Percentiles rank a stretch among this genome's conserved stretches.
These are phyloP conservation scores for Lethrus apterus DNA, from an alignment of 1,140 invertebrate species.

Conservation along the genomic window DNA sequence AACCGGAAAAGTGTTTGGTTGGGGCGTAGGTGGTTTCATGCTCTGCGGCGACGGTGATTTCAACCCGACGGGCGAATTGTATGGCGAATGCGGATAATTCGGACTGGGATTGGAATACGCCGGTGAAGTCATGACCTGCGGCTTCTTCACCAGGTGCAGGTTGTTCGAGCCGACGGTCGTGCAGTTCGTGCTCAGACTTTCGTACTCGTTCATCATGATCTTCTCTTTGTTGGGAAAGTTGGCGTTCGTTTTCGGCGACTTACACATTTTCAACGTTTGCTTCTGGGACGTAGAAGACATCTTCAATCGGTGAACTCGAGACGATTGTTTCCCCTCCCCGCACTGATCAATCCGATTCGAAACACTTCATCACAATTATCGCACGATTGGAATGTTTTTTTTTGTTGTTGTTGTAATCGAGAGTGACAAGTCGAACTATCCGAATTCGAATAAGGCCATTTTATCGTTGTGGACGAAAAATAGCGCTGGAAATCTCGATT, in stretches of 20 bases:
- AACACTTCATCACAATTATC: too few species aligned
- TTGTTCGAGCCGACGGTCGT: slow-evolving; percentile 41
- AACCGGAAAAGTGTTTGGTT: slow-evolving; percentile 34
- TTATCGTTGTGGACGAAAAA: slow-evolving; percentile 26
- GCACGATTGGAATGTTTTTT: too few species aligned
- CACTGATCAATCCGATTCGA: background rate
- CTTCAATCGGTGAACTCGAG: too few species aligned
- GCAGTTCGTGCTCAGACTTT: slow-evolving; percentile 38
- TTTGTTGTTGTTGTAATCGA: too few species aligned
- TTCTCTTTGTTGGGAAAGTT: slow-evolving; percentile 32
- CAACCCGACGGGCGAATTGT: slow-evolving; percentile 35
- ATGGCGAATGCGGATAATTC: slow-evolving; percentile 35
- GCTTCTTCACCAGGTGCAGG: slow-evolving; percentile 39
- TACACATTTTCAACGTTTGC: slow-evolving; percentile 39
- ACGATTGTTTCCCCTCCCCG: too few species aligned
- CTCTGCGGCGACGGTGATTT: slow-evolving; percentile 37
- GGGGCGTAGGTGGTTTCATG: slow-evolving; percentile 36
- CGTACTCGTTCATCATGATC: slow-evolving; percentile 32
- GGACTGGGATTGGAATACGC: slow-evolving; percentile 38
- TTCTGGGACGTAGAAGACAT: slow-evolving; percentile 39
- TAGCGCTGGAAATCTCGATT: too few species aligned
- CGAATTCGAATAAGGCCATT: slow-evolving; percentile 42
- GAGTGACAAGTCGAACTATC: slow-evolving; percentile 27
- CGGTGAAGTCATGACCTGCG: slow-evolving; percentile 35
- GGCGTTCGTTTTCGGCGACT: slow-evolving; percentile 35